Conservation (phyloP, 2,797 vertebrate species). For the Tokudaia muenninki region DNA sequence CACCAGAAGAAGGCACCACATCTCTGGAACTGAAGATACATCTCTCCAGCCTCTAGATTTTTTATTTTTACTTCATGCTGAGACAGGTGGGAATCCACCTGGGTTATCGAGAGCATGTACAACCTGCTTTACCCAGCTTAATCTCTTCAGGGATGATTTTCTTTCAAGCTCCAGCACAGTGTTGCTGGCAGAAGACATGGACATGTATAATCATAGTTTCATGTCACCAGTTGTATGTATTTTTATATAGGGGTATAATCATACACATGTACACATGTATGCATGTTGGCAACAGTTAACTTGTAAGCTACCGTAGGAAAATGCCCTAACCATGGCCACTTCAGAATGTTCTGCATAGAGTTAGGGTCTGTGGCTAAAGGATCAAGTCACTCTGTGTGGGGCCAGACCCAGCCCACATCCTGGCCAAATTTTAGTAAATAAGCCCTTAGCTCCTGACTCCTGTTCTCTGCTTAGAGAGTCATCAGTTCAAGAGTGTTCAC, state of each 20-base stretch:
- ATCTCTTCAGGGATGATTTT: too few relatives aligned
- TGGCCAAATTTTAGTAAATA: background rate
- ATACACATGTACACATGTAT: fast-evolving
- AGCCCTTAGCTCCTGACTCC: background rate
- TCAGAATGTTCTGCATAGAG: background rate
- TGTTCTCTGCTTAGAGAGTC: background rate
- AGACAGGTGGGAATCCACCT: background rate
- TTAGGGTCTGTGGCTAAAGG: background rate
- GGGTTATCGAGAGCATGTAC: background rate
- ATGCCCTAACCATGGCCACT: background rate
- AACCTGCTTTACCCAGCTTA: background rate
- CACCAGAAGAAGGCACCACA: background rate
- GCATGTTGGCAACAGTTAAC: background rate
- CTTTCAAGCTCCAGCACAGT: too few relatives aligned
- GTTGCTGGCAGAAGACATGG: background rate
- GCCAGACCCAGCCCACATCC: background rate
- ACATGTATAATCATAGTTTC: background rate
- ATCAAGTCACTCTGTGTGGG: background rate
- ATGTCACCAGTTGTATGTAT: background rate
- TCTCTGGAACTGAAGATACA: background rate
- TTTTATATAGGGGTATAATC: background rate
- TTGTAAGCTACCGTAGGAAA: background rate
- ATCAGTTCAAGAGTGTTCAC: background rate
- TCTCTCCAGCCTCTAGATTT: background rate
- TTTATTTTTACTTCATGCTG: background rate